Evolutionary conservation across 2,113 vertebrate species (phyloP).

Genomic region (Lasiurus borealis): DNA sequence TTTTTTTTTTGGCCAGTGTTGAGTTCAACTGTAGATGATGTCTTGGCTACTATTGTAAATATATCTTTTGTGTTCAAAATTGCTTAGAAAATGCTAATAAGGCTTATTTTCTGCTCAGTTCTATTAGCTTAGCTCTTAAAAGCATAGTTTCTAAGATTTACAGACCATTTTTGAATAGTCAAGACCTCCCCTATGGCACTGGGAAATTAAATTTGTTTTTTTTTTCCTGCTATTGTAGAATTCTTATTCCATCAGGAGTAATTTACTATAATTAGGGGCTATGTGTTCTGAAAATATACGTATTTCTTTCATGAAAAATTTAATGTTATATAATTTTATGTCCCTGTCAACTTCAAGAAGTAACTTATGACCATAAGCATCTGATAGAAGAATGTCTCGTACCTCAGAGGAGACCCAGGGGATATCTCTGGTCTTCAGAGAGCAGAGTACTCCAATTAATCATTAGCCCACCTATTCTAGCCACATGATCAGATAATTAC

Average conservation of each 20-base stretch:
- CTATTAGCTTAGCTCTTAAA: constrained; percentile 83
- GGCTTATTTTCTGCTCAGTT: constrained; percentile 79
- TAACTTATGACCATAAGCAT: constrained; percentile 77
- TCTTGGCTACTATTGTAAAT: constrained; percentile 79
- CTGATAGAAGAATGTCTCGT: constrained; percentile 24
- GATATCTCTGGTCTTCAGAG: background rate
- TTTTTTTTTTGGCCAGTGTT: constrained; percentile 70
- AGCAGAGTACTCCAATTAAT: background rate
- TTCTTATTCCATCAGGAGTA: constrained; percentile 85
- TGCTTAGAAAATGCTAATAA: constrained; percentile 84
- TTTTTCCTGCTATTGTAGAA: constrained; percentile 80
- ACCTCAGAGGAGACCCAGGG: background rate
- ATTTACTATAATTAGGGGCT: constrained; percentile 86
- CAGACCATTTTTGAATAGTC: constrained; percentile 82
- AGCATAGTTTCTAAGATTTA: constrained; percentile 80
- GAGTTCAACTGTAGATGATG: constrained; percentile 76
- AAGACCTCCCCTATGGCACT: constrained; percentile 80
- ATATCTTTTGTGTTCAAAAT: constrained; percentile 81
- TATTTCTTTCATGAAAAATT: constrained; percentile 82
- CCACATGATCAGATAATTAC: background rate
- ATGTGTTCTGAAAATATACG: constrained; percentile 82
- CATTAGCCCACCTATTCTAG: background rate
- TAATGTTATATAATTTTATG: constrained; percentile 70
- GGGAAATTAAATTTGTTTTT: constrained; percentile 84
- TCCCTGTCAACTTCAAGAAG: constrained; percentile 74